These are phyloP conservation scores for Aurelia aurita DNA, from an alignment of 30 jellyfish, hydroid and myxozoan genomes.

Conservation along the genomic window DNA sequence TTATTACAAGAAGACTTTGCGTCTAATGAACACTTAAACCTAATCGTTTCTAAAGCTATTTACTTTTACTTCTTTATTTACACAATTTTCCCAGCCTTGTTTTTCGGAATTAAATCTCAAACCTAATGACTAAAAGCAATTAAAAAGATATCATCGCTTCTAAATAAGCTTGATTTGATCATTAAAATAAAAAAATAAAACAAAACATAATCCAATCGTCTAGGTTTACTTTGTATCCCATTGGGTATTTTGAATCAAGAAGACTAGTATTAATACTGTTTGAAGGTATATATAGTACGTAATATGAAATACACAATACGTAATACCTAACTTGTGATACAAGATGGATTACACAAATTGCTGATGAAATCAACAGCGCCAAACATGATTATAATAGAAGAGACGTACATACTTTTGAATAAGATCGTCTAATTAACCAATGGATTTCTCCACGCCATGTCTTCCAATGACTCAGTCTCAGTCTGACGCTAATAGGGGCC, in stretches of 20 bases:
- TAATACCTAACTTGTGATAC: conserved; percentile 22
- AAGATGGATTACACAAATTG: conserved; percentile 10
- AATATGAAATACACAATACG: conserved; percentile 16
- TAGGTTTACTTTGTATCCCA: background rate
- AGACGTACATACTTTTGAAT: background rate
- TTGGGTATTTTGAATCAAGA: background rate
- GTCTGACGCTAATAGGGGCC: too few species aligned
- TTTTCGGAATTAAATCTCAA: background rate
- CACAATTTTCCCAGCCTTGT: conserved; percentile 1
- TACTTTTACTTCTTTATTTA: too few species aligned
- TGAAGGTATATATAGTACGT: background rate
- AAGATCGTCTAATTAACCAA: too few species aligned
- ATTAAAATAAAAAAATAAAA: background rate
- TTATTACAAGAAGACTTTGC: too few species aligned
- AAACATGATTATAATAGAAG: conserved; percentile 37
- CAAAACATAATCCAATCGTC: background rate
- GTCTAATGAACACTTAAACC: too few species aligned
- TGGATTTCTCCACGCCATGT: too few species aligned
- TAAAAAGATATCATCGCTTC: background rate
- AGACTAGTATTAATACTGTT: background rate
- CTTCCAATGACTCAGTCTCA: too few species aligned
- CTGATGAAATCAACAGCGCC: conserved; percentile 56
- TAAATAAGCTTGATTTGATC: conserved; percentile 1
- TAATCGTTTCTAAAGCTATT: too few species aligned
- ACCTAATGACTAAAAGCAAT: background rate